These are phyloP conservation scores for Syngnathus typhle DNA, from an alignment of 2,113 vertebrate species.

Conservation along the genomic window DNA sequence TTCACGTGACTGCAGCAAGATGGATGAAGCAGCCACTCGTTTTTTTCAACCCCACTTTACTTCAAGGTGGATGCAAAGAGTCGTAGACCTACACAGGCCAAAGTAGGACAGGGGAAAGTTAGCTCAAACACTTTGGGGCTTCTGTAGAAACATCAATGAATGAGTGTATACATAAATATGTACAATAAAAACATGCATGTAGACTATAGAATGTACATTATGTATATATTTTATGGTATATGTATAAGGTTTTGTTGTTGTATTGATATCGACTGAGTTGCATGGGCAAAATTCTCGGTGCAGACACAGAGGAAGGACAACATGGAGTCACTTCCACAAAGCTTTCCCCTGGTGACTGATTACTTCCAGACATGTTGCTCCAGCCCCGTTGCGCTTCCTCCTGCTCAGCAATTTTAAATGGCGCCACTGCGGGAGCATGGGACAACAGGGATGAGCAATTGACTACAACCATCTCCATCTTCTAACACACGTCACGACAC, in stretches of 20 bases:
- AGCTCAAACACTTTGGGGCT: constrained; percentile 2
- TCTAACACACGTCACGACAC: constrained; percentile 36
- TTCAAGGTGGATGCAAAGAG: constrained; percentile 38
- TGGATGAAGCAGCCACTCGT: constrained; percentile 51
- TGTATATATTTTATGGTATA: too few species aligned
- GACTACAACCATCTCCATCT: constrained; percentile 26
- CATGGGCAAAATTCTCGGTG: background rate
- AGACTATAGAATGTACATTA: too few species aligned
- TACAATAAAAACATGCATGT: too few species aligned
- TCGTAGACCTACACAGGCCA: constrained; percentile 14
- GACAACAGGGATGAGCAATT: constrained; percentile 63
- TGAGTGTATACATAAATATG: too few species aligned
- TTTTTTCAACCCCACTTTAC: constrained; percentile 11
- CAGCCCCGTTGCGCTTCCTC: constrained; percentile 11
- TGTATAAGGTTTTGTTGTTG: background rate
- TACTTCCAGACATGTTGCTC: constrained; percentile 59
- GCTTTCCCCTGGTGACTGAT: constrained; percentile 47
- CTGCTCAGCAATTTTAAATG: constrained; percentile 44
- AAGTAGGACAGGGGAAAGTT: constrained; percentile 41
- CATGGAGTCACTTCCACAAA: constrained; percentile 43
- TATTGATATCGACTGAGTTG: background rate
- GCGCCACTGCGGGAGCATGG: constrained; percentile 70
- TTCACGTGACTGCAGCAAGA: constrained; percentile 61
- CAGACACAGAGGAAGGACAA: constrained; percentile 5
- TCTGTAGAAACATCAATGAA: too few species aligned